Evolutionary conservation across 2,888 invertebrate species (phyloP).

Genomic region (Pyrocoelia pectoralis): DNA sequence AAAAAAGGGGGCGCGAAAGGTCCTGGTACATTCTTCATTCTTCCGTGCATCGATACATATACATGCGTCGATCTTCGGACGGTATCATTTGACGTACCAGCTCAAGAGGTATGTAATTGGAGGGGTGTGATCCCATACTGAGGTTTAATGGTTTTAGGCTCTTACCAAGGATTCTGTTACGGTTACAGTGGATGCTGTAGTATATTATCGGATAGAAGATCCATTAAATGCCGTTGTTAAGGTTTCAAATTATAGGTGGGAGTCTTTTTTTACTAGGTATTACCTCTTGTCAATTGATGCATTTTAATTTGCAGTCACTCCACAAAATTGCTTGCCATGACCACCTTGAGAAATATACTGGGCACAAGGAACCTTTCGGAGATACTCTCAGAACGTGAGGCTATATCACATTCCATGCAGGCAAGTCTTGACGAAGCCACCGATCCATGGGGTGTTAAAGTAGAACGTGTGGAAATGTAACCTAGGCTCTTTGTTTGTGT

Average conservation of each 20-base stretch:
- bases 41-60: constrained; percentile 94
- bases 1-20: constrained; percentile 80
- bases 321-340: constrained; percentile 82
- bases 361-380: constrained; percentile 93
- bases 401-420: constrained; percentile 92
- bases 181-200: constrained; percentile 91
- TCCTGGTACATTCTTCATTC: constrained; percentile 91
- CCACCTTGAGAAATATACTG: constrained; percentile 87
- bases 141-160: constrained; percentile 63
- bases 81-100: constrained; percentile 95
- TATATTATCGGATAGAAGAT: constrained; percentile 83
- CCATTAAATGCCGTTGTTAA: constrained; percentile 78
- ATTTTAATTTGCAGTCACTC: constrained; percentile 80
- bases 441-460: constrained; percentile 93
- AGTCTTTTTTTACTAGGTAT: too few relatives aligned
- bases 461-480: constrained; percentile 95
- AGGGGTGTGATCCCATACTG: not conserved
- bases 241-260: constrained; percentile 81
- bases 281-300: not conserved
- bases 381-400: constrained; percentile 89
- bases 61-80: constrained; percentile 92
- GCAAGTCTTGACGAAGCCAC: constrained; percentile 84
- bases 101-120: constrained; percentile 79
- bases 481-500: not conserved
- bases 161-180: constrained; percentile 95